A percentile compares a stretch with the other conserved stretches of the same genome.
phyloP scores from a whole-genome alignment of 2,888 invertebrate species.

The Cremastinae sp. region DNA sequence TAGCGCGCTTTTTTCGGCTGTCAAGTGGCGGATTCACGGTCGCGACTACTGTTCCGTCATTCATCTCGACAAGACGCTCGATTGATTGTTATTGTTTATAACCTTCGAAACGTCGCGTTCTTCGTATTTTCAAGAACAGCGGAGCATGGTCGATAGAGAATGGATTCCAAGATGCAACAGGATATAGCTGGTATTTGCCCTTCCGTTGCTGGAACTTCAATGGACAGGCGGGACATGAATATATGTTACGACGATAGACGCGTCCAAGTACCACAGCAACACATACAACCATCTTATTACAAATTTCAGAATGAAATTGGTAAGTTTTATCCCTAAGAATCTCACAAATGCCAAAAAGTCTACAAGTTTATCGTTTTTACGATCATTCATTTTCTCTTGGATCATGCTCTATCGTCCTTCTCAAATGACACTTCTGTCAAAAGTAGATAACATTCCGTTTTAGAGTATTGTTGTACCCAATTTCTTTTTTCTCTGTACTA shows the following conservation, averaged over 20 bases:
- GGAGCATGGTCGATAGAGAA: conserved; percentile 45
- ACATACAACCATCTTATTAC: conserved; percentile 48
- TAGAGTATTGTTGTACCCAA: too few relatives aligned
- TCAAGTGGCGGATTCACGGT: conserved; percentile 5
- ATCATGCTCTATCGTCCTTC: too few relatives aligned
- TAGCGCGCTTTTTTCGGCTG: background rate
- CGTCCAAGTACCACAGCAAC: conserved; percentile 43
- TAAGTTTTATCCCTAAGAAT: too few relatives aligned
- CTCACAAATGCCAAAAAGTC: too few relatives aligned
- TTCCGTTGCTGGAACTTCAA: conserved; percentile 41
- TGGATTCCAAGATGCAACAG: conserved; percentile 54
- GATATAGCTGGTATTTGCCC: conserved; percentile 49
- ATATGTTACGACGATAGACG: conserved; percentile 53
- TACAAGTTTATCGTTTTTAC: too few relatives aligned
- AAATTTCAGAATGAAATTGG: conserved; percentile 51
- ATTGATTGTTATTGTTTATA: conserved; percentile 44
- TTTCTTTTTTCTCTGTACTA: too few relatives aligned
- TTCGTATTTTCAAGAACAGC: conserved; percentile 10
- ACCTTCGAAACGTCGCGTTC: background rate
- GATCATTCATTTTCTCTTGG: too few relatives aligned
- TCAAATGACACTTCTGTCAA: too few relatives aligned
- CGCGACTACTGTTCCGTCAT: background rate
- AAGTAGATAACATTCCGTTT: too few relatives aligned
- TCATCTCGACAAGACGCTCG: conserved; percentile 4
- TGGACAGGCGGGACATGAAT: conserved; percentile 49